Evolutionary conservation across 1,140 invertebrate species (phyloP).

Genomic region (Penaeus japonicus): DNA sequence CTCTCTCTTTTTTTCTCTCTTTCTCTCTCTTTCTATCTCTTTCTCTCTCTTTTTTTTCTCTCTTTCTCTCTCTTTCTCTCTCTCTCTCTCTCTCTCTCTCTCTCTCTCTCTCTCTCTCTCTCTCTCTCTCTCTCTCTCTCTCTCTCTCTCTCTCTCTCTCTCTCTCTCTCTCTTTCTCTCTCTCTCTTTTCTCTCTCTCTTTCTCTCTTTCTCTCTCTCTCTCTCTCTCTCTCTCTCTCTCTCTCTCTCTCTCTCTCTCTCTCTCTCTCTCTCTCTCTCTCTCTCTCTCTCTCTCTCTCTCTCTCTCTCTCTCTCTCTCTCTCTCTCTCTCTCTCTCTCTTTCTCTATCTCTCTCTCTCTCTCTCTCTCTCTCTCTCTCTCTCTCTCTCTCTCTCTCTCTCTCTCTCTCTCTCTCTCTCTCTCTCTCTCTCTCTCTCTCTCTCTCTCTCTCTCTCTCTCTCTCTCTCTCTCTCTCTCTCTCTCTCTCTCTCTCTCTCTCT

Average conservation of each 20-base stretch:
- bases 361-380: too few relatives aligned
- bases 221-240: neutral
- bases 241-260: conserved; percentile 1
- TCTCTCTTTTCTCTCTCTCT: neutral
- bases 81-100: neutral
- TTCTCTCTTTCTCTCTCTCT: neutral
- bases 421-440: too few relatives aligned
- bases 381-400: too few relatives aligned
- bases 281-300: conserved; percentile 1
- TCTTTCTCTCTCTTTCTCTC: too few relatives aligned
- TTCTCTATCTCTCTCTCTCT: neutral
- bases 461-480: too few relatives aligned
- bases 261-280: conserved; percentile 1
- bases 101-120: neutral
- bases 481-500: too few relatives aligned
- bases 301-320: neutral
- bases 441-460: too few relatives aligned
- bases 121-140: neutral
- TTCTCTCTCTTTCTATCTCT: too few relatives aligned
- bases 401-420: too few relatives aligned
- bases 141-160: neutral
- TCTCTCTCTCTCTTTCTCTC: neutral
- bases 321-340: neutral
- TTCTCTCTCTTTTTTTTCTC: neutral
- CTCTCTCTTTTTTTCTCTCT: too few relatives aligned